A percentile compares a stretch with the other conserved stretches of the same genome.
Evolutionary conservation across 2,797 vertebrate genomes (phyloP).

Genomic region (Euthynnus affinis): DNA sequence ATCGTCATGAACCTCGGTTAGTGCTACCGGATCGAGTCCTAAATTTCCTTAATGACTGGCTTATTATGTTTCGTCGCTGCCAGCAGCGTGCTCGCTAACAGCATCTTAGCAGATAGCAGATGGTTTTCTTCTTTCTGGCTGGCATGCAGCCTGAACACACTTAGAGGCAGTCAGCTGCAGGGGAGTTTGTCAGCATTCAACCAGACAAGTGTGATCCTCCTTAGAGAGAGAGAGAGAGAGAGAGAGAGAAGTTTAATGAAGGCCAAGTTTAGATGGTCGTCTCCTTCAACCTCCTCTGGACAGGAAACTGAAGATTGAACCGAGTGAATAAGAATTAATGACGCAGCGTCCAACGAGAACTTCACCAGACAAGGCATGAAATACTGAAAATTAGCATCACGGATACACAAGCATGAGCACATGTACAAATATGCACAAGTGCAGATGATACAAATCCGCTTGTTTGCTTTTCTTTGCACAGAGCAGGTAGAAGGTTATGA

Average conservation of each 20-base stretch:
- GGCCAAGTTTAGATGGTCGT: conserved; percentile 7
- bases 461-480: too few relatives aligned
- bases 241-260: conserved; percentile 6
- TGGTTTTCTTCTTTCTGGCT: conserved; percentile 67
- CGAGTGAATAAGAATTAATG: not conserved
- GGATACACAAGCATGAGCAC: too few relatives aligned
- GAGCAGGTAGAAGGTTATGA: too few relatives aligned
- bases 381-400: not conserved
- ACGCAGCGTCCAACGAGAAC: not conserved
- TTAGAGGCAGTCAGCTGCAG: conserved; percentile 43
- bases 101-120: conserved; percentile 66
- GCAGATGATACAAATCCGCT: too few relatives aligned
- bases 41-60: conserved; percentile 53
- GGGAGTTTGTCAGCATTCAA: conserved; percentile 61
- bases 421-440: not conserved
- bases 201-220: conserved; percentile 50
- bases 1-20: conserved; percentile 29
- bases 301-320: conserved; percentile 29
- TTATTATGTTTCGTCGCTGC: conserved; percentile 48
- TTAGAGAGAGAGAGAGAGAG: conserved; percentile 25
- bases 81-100: conserved; percentile 50
- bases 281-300: conserved; percentile 28
- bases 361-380: not conserved
- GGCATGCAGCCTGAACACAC: conserved; percentile 62
- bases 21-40: conserved; percentile 41